Percentiles rank a stretch among this genome's conserved stretches.
These are phyloP conservation scores for Conchocele bisecta DNA, from an alignment of 2,888 invertebrate species.

Conservation along the genomic window DNA sequence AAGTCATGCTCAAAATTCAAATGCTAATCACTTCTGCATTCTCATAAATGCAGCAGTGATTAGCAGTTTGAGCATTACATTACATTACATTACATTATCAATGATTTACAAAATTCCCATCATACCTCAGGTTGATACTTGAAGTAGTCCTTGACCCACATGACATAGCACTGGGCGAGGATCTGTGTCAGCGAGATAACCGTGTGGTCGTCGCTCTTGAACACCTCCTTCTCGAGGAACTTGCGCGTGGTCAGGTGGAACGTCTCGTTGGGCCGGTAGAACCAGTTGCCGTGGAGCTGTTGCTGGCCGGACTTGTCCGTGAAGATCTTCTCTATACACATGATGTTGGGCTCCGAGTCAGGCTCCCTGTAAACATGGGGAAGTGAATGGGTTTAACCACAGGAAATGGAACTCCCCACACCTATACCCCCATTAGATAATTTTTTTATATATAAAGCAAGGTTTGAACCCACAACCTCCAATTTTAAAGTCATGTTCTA, in stretches of 20 bases:
- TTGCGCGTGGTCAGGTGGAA: constrained; percentile 97
- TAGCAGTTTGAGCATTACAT: too few species aligned
- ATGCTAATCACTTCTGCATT: too few species aligned
- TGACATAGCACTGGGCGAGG: constrained; percentile 94
- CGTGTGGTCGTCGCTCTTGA: constrained; percentile 95
- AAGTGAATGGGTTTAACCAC: too few species aligned
- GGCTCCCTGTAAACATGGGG: constrained; percentile 73
- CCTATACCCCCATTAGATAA: too few species aligned
- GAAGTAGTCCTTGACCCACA: constrained; percentile 97
- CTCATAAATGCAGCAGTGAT: too few species aligned
- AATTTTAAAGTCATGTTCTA: too few species aligned
- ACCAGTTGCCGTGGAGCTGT: constrained; percentile 94
- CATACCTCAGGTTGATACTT: constrained; percentile 90
- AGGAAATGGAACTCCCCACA: too few species aligned
- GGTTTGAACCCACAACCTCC: too few species aligned
- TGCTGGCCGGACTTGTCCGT: constrained; percentile 91
- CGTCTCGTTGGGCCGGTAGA: constrained; percentile 96
- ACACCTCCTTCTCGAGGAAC: constrained; percentile 98
- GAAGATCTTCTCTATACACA: constrained; percentile 95
- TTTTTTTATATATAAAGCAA: too few species aligned
- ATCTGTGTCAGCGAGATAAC: constrained; percentile 93
- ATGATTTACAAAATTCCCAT: not conserved
- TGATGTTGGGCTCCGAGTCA: constrained; percentile 85
- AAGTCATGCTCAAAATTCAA: too few species aligned
- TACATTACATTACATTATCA: too few species aligned